phyloP scores from a whole-genome alignment of 2,888 invertebrate species.

The Parapristionchus giblindavisi region DNA sequence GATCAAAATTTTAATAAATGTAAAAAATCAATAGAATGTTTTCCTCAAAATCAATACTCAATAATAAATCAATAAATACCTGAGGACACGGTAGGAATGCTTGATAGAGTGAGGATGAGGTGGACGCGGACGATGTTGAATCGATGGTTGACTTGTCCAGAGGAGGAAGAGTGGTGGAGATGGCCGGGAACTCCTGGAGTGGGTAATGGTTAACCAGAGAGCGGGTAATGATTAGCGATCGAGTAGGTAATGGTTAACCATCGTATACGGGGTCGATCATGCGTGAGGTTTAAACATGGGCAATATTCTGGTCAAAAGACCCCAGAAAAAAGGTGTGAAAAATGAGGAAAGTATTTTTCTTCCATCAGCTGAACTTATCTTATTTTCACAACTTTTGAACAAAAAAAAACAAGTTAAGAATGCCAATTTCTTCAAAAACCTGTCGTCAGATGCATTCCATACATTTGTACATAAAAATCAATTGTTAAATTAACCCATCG shows the following conservation, averaged over 20 bases:
- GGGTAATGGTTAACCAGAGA: not conserved
- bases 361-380: too few relatives aligned
- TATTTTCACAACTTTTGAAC: too few relatives aligned
- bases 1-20: too few relatives aligned
- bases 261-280: not conserved
- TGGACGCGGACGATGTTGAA: too few relatives aligned
- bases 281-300: too few relatives aligned
- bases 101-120: not conserved
- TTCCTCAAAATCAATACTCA: too few relatives aligned
- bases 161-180: slow-evolving; percentile 21
- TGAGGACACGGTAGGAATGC: not conserved
- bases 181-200: slow-evolving; percentile 14
- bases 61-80: not conserved
- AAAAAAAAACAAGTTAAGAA: too few relatives aligned
- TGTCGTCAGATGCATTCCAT: too few relatives aligned
- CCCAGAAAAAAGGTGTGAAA: not conserved
- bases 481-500: not conserved
- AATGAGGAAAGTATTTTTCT: not conserved
- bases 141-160: too few relatives aligned
- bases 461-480: too few relatives aligned
- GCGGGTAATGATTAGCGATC: not conserved
- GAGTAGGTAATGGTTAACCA: not conserved
- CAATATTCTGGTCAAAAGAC: not conserved
- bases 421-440: too few relatives aligned
- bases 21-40: too few relatives aligned